Evolutionary conservation across 2,888 invertebrate genomes (phyloP).

Genomic region (Epistrophe eligans): DNA sequence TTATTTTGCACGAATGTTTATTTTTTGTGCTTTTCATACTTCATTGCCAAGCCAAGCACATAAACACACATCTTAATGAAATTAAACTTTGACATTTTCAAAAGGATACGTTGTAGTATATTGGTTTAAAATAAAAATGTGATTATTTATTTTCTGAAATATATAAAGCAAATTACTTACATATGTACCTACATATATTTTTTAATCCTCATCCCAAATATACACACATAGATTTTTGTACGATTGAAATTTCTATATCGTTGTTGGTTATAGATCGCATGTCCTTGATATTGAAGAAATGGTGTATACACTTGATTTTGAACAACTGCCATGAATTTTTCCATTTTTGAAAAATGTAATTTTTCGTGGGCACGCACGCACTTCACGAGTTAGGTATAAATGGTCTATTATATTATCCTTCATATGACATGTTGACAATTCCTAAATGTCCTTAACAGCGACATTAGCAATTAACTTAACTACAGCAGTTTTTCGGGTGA

Average conservation of each 20-base stretch:
- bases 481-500: conserved; percentile 50
- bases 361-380: conserved; percentile 58
- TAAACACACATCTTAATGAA: conserved; percentile 44
- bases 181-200: background rate
- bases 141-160: conserved; percentile 34
- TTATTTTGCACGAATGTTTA: conserved; percentile 25
- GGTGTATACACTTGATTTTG: conserved; percentile 35
- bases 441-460: conserved; percentile 60
- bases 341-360: conserved; percentile 23
- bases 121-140: conserved; percentile 16
- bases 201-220: conserved; percentile 37
- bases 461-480: conserved; percentile 72
- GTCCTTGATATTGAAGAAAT: background rate
- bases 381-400: background rate
- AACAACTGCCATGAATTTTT: conserved; percentile 55
- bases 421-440: conserved; percentile 63
- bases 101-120: conserved; percentile 41
- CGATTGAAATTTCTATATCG: conserved; percentile 37
- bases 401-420: conserved; percentile 36
- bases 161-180: conserved; percentile 24
- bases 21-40: conserved; percentile 25
- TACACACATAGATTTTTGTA: background rate
- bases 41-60: background rate
- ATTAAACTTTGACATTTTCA: conserved; percentile 59
- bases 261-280: background rate